Base-by-base conservation (phyloP, 1,140 invertebrate genomes). In the Macrobrachium rosenbergii region DNA sequence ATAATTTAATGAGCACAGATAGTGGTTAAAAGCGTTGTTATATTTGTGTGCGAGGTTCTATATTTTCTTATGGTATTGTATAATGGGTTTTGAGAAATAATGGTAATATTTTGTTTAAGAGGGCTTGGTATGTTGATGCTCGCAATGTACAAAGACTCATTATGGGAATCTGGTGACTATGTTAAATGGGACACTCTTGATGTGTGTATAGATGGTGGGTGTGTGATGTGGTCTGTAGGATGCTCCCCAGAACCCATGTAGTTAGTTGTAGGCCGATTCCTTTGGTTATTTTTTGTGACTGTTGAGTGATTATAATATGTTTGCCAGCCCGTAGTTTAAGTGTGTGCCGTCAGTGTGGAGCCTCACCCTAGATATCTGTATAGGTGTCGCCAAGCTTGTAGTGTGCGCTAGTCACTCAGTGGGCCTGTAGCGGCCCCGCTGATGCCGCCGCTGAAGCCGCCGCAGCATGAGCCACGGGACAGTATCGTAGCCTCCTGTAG, bases 1-100 rank as follows among this genome's bases (percentile, higher is more conserved):
- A 72, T 88, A 81, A 80, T 88, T 82, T 85, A 69, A 81, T 82
- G 82, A 79, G 83, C 82, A 82, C 88, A 69, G 79, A 85, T 77
- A 88, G 69, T 88, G 88, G 82, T 88, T 84, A 81, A 77, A 85
- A 88, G 88, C 82, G 78, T 88, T 88, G 88, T 88, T 88, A 88
- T 88, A 88, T 88, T 88, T 85, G 88, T 88, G 88, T 88, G 88
- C 88, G 76, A 84, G 88, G 88, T 88, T 88, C 88, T 88, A 88
- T 88, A 88, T 88, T 88, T 88, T 88, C 82, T 83, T 88, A 88
- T 88, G 83, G 82, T 85, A 88, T 80, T 83, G 83, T 85, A 85
- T 69, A 79, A 78, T 88, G 87, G 82, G 80, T 88, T 88, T 73
- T 83, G 64, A 75, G 60, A 82, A 75, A 83, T 77, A 75, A 59